These are phyloP conservation scores for Trichonephila inaurata DNA, from an alignment of 1,140 invertebrate species.

Conservation along the genomic window DNA sequence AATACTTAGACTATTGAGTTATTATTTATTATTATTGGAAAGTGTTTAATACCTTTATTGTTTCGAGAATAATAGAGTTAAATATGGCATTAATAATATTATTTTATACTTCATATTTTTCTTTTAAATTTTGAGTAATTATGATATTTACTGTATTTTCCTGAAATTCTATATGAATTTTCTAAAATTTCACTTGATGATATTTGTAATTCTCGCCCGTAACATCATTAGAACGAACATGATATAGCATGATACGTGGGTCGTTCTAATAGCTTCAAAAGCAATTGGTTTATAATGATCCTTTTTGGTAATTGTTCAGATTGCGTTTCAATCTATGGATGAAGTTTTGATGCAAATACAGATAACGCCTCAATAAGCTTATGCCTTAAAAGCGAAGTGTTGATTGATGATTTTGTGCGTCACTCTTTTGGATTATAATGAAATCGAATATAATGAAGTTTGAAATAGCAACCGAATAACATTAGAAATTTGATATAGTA, in stretches of 20 bases:
- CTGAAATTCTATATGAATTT: background rate
- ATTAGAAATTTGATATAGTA: background rate
- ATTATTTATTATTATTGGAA: no score
- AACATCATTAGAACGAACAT: background rate
- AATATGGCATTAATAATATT: no score
- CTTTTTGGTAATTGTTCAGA: background rate
- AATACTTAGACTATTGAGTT: no score
- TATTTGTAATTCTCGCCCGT: background rate
- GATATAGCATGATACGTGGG: background rate
- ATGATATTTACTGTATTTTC: background rate
- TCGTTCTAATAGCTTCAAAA: background rate
- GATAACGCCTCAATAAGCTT: background rate
- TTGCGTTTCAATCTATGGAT: background rate
- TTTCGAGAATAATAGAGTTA: no score
- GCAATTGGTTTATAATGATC: background rate
- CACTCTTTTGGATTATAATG: background rate
- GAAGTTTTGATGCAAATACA: background rate
- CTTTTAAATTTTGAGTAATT: background rate
- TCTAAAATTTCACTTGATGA: background rate
- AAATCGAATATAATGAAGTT: background rate
- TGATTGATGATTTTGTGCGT: constrained; percentile 9
- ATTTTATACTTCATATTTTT: no score
- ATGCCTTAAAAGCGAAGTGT: background rate
- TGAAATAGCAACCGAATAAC: background rate
- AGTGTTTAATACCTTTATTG: no score